A percentile compares a stretch with the other conserved stretches of the same genome.
Evolutionary conservation across 2,113 vertebrate species (phyloP).

Genomic region (Anseranas semipalmata): DNA sequence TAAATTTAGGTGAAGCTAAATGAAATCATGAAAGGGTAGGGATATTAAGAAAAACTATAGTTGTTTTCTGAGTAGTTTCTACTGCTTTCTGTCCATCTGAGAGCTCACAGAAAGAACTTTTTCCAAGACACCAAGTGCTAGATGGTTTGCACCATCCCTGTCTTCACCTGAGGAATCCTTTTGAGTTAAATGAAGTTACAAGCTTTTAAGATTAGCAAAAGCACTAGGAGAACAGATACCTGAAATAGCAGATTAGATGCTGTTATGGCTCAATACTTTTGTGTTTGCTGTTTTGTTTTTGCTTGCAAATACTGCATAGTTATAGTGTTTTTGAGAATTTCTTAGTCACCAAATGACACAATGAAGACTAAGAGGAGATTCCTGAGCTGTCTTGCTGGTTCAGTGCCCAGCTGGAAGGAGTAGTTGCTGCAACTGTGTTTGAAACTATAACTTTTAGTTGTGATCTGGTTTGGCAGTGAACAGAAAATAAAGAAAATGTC

Average conservation of each 20-base stretch:
- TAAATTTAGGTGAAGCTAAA: background rate
- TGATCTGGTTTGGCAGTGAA: background rate
- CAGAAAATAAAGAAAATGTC: background rate
- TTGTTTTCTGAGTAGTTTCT: background rate
- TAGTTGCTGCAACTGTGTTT: background rate
- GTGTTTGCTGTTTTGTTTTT: background rate
- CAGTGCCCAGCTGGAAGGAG: background rate
- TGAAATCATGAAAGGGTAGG: background rate
- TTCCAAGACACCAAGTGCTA: background rate
- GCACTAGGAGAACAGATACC: background rate
- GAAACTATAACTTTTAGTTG: background rate
- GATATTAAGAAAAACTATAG: background rate
- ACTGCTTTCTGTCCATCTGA: background rate
- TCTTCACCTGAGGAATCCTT: background rate
- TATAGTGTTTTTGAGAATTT: background rate
- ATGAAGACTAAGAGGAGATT: background rate
- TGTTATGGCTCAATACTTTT: background rate
- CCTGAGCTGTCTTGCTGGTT: background rate
- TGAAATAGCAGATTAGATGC: background rate
- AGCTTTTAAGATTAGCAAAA: background rate
- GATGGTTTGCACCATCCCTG: background rate
- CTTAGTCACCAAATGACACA: background rate
- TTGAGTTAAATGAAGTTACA: background rate
- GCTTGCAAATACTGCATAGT: background rate
- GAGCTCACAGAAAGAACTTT: background rate